phyloP scores from a whole-genome alignment of 2,113 vertebrate species.

The Caretta caretta region DNA sequence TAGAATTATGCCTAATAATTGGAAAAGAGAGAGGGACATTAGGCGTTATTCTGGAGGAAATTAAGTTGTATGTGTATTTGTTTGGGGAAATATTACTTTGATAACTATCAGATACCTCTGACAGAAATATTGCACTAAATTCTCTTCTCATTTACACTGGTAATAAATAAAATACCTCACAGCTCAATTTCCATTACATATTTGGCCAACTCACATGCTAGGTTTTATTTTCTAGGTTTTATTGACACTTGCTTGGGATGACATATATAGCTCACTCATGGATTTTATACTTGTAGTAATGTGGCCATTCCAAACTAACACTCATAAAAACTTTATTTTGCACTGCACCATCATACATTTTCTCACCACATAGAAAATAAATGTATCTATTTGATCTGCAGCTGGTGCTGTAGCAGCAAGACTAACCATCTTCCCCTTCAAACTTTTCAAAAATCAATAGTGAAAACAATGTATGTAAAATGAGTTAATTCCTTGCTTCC shows the following conservation, averaged over 20 bases:
- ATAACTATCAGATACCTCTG: neutral
- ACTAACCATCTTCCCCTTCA: neutral
- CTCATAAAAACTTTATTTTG: slow-evolving; percentile 30
- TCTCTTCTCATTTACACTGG: neutral
- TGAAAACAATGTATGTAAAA: neutral
- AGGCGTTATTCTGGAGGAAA: neutral
- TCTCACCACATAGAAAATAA: neutral
- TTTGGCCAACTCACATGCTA: neutral
- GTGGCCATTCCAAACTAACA: neutral
- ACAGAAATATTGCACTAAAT: neutral
- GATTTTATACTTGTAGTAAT: slow-evolving; percentile 28
- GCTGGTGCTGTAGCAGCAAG: neutral
- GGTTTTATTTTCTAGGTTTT: neutral
- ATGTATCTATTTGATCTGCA: neutral
- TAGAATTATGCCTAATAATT: neutral
- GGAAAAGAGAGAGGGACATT: neutral
- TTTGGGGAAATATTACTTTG: neutral
- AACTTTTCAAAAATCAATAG: neutral
- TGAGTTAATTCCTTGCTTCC: neutral
- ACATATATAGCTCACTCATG: neutral
- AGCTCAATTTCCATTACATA: neutral
- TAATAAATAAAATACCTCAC: neutral
- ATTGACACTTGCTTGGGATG: neutral
- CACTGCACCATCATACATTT: neutral
- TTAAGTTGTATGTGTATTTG: neutral